Base-by-base conservation (phyloP, 2,113 vertebrate genomes). In the Ptyas mucosa region DNA sequence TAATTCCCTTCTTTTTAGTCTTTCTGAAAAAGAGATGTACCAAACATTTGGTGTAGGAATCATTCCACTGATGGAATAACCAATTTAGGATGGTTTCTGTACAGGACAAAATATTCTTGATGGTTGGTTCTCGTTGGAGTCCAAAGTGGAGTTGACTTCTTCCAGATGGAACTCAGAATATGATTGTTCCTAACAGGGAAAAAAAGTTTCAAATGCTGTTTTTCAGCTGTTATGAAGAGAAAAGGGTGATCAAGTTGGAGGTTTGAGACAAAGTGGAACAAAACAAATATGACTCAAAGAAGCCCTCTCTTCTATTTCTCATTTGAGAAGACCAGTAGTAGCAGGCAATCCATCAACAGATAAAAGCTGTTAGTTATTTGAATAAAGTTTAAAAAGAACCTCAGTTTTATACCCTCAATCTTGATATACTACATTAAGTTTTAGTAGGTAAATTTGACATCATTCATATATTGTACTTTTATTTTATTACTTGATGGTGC, bases 381-480 rank as follows among this genome's bases (percentile, higher is more conserved):
- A 90, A 90, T 2, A 81, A n/a, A 34, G 24, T 53, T 54, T 75
- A 26, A 39, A 90, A 53, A 15, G 20, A 10, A 90, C 4, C 3
- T 8, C 34, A 54, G 5, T 39, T 23, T 21, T 58, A 55, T 0
- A 46, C n/a, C 0, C 58, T 91, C 93, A 61, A 91, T 93, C 93
- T 93, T 91, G 94, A 88, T 89, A 20, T 89, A 26, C 20, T 29
- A 46, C 21, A 87, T 29, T 24, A 87, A 51, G 46, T 55, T 39
- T 88, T 8, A 94, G 95, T 95, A 91, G 91, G 94, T 93, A 94
- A 94, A 96, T 93, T 91, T 90, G 92, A 96, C 94, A 97, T 97
- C 95, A 97, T 98, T 96, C 96, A 94, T 93, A 94, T 88, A 95
- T 92, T 97, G 95, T 93, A 95, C 91, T 91, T 88, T 95, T 93